Conservation (phyloP, 2,888 invertebrate genomes). For the Leucophenga montana region DNA sequence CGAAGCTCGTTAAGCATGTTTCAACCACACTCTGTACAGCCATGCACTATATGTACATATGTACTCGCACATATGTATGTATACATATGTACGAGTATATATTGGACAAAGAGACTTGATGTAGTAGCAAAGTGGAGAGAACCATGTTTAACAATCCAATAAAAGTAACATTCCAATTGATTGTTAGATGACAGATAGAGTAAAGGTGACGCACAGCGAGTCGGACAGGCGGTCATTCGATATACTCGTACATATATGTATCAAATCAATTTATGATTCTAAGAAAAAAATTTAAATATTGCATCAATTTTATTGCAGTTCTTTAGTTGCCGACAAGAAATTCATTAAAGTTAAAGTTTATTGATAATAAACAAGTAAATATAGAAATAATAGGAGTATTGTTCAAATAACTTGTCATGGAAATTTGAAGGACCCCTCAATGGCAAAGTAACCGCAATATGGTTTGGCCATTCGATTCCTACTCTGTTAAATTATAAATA, state of each 20-base stretch:
- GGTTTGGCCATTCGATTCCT: not conserved
- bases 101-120: not conserved
- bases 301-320: not conserved
- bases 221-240: not conserved
- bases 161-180: not conserved
- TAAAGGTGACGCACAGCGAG: not conserved
- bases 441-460: too few species aligned
- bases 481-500: constrained; percentile 21
- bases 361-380: constrained; percentile 1
- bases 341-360: constrained; percentile 15
- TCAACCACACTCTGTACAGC: too few species aligned
- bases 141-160: not conserved
- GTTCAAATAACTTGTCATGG: not conserved
- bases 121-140: not conserved
- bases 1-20: constrained; percentile 47
- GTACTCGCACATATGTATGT: not conserved
- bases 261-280: constrained; percentile 25
- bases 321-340: constrained; percentile 13
- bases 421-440: not conserved
- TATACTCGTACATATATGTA: not conserved
- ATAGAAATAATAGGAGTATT: not conserved
- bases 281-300: constrained; percentile 18
- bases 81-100: not conserved
- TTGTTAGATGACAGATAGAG: not conserved
- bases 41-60: constrained; percentile 47